Base-by-base conservation (phyloP, 1,140 invertebrate species). In the Lanistes nyassanus region DNA sequence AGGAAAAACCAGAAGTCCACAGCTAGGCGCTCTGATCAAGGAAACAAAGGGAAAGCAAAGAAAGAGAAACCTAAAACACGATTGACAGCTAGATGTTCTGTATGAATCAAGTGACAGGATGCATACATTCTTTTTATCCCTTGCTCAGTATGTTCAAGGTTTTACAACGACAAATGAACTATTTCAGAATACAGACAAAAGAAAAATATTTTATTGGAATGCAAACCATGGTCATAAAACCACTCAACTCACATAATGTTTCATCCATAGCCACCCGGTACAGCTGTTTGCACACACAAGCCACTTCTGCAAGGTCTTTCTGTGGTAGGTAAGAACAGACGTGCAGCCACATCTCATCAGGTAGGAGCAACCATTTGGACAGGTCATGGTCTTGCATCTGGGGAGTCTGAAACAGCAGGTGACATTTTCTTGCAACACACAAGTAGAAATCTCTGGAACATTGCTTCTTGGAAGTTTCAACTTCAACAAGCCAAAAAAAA, bases 311-410 rank as follows among this genome's bases (percentile, higher is more conserved):
- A 23, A 88, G 78, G 31, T 87, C 84, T 23, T 75, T n/a, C 31
- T 84, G 83, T 29, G 80, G 71, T 23, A 88, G 80, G 75, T 81
- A 86, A 3, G 79, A 77, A 58, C 88, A 83, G 23, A 88, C 81
- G 39, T 87, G 81, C 13, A 88, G 73, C 68, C 86, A 79, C 21
- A 88, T 81, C 72, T 88, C 87, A 66, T 88, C 86, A 7, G 87
- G 87, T 6, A 88, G 76, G 74, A 84, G 86, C 69, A 84, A 76
- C 86, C 86, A 85, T 11, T 77, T 74, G 9, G 85, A 88, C 21
- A 84, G 72, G 13, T 82, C 74, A 16, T 86, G 86, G 21, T 80
- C 76, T 31, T 79, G 69, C 23, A 86, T 83, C 36, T 85, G 74
- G 11, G 86, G 86, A 37, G 85, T 86, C 87, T 88, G 80, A 66